A percentile compares a stretch with the other conserved stretches of the same genome.
phyloP scores from a whole-genome alignment of 2,888 invertebrate genomes.

The Synergus itoensis region DNA sequence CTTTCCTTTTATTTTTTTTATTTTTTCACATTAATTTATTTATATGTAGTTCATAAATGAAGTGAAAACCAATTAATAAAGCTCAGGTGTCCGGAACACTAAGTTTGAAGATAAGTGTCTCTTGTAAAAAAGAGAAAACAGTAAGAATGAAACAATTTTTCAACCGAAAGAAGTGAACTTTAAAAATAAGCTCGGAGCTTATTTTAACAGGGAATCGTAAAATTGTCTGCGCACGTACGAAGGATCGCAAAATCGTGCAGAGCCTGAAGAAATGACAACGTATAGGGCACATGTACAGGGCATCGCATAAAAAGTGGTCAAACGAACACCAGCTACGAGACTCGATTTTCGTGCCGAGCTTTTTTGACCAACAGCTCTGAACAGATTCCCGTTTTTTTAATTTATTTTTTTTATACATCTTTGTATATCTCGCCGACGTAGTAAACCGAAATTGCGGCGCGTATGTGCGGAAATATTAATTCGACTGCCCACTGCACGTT shows the following conservation, averaged over 20 bases:
- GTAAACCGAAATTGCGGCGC: neutral
- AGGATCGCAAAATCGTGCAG: conserved; percentile 51
- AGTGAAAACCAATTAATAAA: no score
- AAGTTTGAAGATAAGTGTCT: no score
- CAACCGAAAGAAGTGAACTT: neutral
- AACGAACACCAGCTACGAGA: conserved; percentile 62
- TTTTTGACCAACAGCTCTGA: conserved; percentile 32
- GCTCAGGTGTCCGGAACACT: neutral
- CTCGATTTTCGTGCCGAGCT: conserved; percentile 52
- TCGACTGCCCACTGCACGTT: conserved; percentile 41
- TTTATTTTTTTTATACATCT: neutral
- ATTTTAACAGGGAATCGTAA: neutral
- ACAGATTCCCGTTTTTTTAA: neutral
- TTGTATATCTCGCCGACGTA: conserved; percentile 1
- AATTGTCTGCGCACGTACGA: conserved; percentile 43
- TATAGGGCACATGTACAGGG: conserved; percentile 51
- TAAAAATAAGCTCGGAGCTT: conserved; percentile 1
- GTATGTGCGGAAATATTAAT: neutral
- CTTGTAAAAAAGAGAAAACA: neutral
- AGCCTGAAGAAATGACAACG: conserved; percentile 47
- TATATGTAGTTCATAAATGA: neutral
- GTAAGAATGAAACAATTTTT: neutral
- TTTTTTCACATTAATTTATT: neutral
- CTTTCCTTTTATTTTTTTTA: neutral
- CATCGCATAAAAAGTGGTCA: conserved; percentile 53